Percentiles rank a stretch among this genome's conserved stretches.
phyloP scores from a whole-genome alignment of 92 coral and sea anemone genomes.

The Epizoanthus scotinus region DNA sequence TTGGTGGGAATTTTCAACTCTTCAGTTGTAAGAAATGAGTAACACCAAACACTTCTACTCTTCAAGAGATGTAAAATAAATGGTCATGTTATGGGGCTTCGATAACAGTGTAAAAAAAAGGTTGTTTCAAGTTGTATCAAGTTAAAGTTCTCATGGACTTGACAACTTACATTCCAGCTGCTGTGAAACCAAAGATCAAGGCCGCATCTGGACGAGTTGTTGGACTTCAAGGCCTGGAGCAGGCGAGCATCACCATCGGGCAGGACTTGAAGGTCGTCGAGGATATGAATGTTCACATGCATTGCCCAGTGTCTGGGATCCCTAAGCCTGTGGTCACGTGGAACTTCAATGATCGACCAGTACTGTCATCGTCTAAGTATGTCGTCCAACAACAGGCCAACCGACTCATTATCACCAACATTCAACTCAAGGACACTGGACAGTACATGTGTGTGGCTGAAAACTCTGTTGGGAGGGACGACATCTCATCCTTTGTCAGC shows the following conservation, averaged over 20 bases:
- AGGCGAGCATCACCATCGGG: constrained; percentile 70
- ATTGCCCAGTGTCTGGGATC: constrained; percentile 72
- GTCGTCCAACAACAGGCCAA: constrained; percentile 48
- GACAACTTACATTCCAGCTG: constrained; percentile 45
- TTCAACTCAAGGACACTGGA: constrained; percentile 66
- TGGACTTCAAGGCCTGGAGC: constrained; percentile 61
- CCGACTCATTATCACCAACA: constrained; percentile 60
- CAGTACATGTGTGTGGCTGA: constrained; percentile 76
- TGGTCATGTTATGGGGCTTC: no score
- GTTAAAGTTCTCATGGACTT: no score
- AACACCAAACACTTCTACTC: no score
- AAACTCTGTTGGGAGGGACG: constrained; percentile 64
- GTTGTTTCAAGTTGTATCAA: no score
- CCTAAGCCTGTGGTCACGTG: constrained; percentile 80
- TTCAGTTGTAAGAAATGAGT: no score
- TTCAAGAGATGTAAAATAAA: no score
- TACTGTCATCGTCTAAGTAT: constrained; percentile 54
- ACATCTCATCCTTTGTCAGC: constrained; percentile 65
- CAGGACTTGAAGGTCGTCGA: constrained; percentile 77
- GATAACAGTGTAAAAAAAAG: no score
- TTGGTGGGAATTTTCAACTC: no score
- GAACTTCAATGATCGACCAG: constrained; percentile 63
- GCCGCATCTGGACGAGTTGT: constrained; percentile 59
- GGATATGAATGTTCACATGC: constrained; percentile 65
- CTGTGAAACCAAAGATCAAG: constrained; percentile 66